Evolutionary conservation across 2,888 invertebrate genomes (phyloP).

Genomic region (Serrognathus titanus): DNA sequence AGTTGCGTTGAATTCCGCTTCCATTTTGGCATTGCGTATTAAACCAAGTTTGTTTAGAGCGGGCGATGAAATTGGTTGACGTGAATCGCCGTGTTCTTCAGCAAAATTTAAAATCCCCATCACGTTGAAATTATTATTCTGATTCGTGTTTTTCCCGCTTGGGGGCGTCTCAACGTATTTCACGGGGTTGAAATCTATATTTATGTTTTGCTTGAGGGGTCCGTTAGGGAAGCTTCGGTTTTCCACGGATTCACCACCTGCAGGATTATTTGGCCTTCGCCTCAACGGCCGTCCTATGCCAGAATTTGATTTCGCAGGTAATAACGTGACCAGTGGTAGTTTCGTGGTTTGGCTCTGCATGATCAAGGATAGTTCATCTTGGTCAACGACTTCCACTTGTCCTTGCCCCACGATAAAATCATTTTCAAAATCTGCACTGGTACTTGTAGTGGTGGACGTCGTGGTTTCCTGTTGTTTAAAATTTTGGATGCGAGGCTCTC

Average conservation of each 20-base stretch:
- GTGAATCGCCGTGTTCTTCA: neutral
- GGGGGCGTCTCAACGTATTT: slow-evolving; percentile 16
- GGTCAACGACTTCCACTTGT: slow-evolving; percentile 44
- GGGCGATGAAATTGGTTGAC: neutral
- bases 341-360: slow-evolving; percentile 38
- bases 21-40: slow-evolving; percentile 36
- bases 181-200: slow-evolving; percentile 5
- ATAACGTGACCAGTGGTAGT: slow-evolving; percentile 59
- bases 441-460: neutral
- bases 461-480: neutral
- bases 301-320: slow-evolving; percentile 77
- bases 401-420: slow-evolving; percentile 37
- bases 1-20: slow-evolving; percentile 14
- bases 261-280: slow-evolving; percentile 54
- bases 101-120: slow-evolving; percentile 38
- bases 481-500: neutral
- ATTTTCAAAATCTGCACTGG: neutral
- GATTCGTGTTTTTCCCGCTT: too few relatives aligned
- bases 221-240: slow-evolving; percentile 39
- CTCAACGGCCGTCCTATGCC: slow-evolving; percentile 69
- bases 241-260: slow-evolving; percentile 40
- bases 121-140: slow-evolving; percentile 33
- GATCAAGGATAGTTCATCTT: slow-evolving; percentile 40
- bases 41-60: slow-evolving; percentile 17
- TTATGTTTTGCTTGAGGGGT: slow-evolving; percentile 17